Evolutionary conservation across 2,888 invertebrate species (phyloP), one percentile per base, ranked within the genome.

Genomic region (Ophonus ardosiacus): DNA sequence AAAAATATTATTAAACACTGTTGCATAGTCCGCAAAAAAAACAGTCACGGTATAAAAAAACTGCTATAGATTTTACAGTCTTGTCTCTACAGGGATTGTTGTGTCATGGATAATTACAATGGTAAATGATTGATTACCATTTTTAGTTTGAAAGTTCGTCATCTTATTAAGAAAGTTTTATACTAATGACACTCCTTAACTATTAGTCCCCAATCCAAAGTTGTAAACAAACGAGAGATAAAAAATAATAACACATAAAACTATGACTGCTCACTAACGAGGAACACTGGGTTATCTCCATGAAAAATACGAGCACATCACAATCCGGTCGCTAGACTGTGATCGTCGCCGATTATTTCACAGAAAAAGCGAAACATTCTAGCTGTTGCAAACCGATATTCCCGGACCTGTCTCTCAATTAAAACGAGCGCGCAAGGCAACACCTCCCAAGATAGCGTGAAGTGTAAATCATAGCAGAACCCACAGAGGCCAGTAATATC

Each of bases 401-500:
- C 68, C n/a, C 31, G 38, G 68, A 24, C 68, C 68, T 68, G 68
- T 68, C 68, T 74, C 71, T 74, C 71, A 74, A 74, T 74, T 74
- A 74, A 74, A 74, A 74, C 43, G 71, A 74, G 43, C 40, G 43
- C 17, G 76, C 71, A 82, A 86, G 85, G 86, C 81, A 86, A 86
- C 85, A 85, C 85, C 85, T 86, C 86, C 87, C 86, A 86, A 76
- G 82, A 78, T 74, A 74, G 71, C 71, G 87, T 86, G 87, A 83
- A 74, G 59, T 86, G 87, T 88, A 88, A 88, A 87, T 88, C 87
- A 88, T 88, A 79, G 61, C 57, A 40, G 7, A 63, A 85, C 86
- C 86, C 85, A 86, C 84, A 87, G 86, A 87, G 87, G 86, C 86
- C 87, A 87, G 81, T 85, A 83, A 85, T 86, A 87, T 87, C 86